phyloP scores from a whole-genome alignment of 1,140 invertebrate species.

The Brachionus plicatilis region DNA sequence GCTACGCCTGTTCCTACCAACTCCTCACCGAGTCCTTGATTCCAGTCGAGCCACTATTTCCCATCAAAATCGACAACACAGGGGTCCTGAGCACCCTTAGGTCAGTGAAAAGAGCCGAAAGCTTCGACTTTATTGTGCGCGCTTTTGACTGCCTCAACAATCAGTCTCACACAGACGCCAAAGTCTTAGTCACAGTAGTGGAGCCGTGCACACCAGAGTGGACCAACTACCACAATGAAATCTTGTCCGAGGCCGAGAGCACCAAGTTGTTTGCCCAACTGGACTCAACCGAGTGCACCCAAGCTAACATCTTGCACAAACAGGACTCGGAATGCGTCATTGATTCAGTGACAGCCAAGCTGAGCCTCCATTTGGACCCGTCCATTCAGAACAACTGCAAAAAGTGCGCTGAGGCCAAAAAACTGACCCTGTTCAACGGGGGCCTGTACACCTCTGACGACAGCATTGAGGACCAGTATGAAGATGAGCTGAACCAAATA shows the following conservation, averaged over 20 bases:
- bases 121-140: background rate
- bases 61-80: conserved; percentile 25
- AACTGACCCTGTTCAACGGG: background rate
- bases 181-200: background rate
- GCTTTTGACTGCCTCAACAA: conserved; percentile 18
- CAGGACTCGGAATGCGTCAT: background rate
- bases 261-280: background rate
- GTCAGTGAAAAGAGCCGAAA: background rate
- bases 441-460: background rate
- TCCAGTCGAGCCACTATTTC: conserved; percentile 5
- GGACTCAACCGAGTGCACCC: background rate
- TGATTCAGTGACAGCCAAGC: background rate
- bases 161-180: background rate
- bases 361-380: background rate
- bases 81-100: background rate
- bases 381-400: background rate
- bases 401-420: background rate
- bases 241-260: background rate
- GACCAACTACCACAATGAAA: background rate
- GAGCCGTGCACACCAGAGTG: conserved; percentile 12
- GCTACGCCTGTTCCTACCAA: conserved; percentile 10
- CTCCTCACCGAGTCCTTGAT: background rate
- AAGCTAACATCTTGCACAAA: background rate
- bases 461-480: background rate
- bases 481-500: background rate